A percentile compares a stretch with the other conserved stretches of the same genome.
Conservation (phyloP, 2,113 vertebrate genomes). For the Bos taurus region DNA sequence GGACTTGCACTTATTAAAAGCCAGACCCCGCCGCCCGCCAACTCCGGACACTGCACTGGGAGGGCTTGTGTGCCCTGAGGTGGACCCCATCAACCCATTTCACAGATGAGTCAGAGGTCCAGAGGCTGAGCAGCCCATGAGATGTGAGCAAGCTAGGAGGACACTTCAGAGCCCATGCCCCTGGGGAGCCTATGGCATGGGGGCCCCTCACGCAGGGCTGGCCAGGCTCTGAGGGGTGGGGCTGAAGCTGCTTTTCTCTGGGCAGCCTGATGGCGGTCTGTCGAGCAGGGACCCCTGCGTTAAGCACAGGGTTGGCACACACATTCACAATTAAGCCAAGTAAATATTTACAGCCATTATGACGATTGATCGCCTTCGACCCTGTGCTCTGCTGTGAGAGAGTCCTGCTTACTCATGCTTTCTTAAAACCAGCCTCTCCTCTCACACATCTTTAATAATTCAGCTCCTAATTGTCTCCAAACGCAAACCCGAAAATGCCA, state of each 20-base stretch:
- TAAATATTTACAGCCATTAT: constrained; percentile 72
- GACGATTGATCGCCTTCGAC: constrained; percentile 76
- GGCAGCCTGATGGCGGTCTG: background rate
- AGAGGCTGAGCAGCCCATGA: background rate
- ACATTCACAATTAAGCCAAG: constrained; percentile 30
- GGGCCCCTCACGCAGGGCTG: background rate
- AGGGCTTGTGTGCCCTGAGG: background rate
- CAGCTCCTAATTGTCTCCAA: constrained; percentile 72
- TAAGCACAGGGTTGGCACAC: constrained; percentile 46
- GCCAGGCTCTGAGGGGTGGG: background rate
- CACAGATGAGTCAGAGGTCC: background rate
- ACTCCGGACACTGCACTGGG: rapidly evolving
- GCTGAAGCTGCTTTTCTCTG: background rate
- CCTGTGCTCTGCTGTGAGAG: constrained; percentile 73
- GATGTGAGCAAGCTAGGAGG: background rate
- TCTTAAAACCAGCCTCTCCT: constrained; percentile 77
- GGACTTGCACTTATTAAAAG: background rate
- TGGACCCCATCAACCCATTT: background rate
- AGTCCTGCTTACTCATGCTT: constrained; percentile 84
- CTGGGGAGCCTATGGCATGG: background rate
- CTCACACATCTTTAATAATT: constrained; percentile 78
- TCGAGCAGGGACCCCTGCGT: constrained; percentile 6
- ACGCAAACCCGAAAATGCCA: constrained; percentile 65
- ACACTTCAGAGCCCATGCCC: background rate
- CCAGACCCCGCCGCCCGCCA: rapidly evolving